Percentiles rank a stretch among this genome's conserved stretches.
Conservation (phyloP, 2,113 vertebrate genomes). For the Proterorhinus semilunaris region DNA sequence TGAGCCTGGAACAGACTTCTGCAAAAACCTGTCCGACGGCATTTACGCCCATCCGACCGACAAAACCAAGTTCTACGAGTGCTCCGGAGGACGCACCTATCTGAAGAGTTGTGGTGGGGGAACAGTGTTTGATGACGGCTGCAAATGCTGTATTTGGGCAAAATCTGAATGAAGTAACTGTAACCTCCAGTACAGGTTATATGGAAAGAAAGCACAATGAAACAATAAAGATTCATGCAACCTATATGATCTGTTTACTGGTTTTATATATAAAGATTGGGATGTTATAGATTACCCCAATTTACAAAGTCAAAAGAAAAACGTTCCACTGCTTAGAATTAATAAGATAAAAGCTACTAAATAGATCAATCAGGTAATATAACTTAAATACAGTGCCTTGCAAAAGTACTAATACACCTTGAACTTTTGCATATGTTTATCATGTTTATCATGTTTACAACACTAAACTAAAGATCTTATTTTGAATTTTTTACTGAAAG, state of each 20-base stretch:
- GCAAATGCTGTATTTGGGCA: conserved; percentile 62
- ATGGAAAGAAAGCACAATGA: neutral
- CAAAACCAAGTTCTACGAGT: conserved; percentile 42
- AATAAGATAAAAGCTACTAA: too few relatives aligned
- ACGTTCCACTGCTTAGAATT: too few relatives aligned
- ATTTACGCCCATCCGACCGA: conserved; percentile 38
- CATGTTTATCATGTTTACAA: too few relatives aligned
- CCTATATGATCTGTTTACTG: neutral
- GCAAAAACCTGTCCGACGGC: conserved; percentile 55
- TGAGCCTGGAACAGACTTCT: conserved; percentile 52
- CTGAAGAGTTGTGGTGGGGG: conserved; percentile 24
- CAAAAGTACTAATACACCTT: too few relatives aligned
- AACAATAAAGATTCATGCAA: neutral
- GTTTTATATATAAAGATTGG: neutral
- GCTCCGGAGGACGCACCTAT: conserved; percentile 43
- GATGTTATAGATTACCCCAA: neutral
- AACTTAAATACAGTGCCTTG: too few relatives aligned
- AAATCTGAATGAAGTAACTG: neutral
- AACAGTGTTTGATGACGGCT: conserved; percentile 44
- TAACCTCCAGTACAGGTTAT: neutral
- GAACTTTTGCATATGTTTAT: too few relatives aligned
- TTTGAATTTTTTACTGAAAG: too few relatives aligned
- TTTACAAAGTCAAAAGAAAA: too few relatives aligned
- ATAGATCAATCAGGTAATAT: too few relatives aligned
- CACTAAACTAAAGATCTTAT: too few relatives aligned